Base-by-base conservation (phyloP, 2,888 invertebrate genomes). In the Thymelicus sylvestris region DNA sequence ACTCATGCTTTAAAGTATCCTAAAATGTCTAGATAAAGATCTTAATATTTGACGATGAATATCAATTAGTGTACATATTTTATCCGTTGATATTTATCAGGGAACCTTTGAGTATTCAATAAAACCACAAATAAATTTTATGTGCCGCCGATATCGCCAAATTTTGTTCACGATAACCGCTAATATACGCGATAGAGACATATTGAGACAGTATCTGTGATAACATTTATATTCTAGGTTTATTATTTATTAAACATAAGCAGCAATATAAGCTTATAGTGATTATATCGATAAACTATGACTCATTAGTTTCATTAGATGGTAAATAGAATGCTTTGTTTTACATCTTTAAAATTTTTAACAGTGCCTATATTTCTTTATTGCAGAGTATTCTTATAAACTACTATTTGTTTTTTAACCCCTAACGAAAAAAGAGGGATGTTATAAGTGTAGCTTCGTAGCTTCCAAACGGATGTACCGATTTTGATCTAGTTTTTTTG, bases 71-170 rank as follows among this genome's bases (percentile, higher is more conserved):
- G 15, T 52, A 19, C 19, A 8, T 52, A 19, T 52, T 19, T 52
- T 7, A 52, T 19, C 19, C 52, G 2, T 19, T 52, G 52, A 52
- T 52, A 52, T 52, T 12, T 52, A 52, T 52, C 52, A 44, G 12
- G 10, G 44, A 44, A 52, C 52, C 52, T 52, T 52, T 52, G 52
- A 52, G 52, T 52, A 19, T 52, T 52, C 19, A 52, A 52, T 52
- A 52, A 52, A 52, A 15, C 52, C 52, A 52, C 52, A n/a, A 52
- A 52, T 52, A 52, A 52, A 52, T 52, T 48, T 48, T 52, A 52
- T 19, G 15, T 19, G 52, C 52, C 52, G 52, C 52, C 12, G 52
- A 52, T 52, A 44, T 52, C 19, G 52, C 2, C 52, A 7, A 52
- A 52, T 52, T 52, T 52, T 52, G 52, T 7, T 52, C 19, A 52